Evolutionary conservation across 2,113 vertebrate species (phyloP).

Genomic region (Pseudolaguvia tuberculata): DNA sequence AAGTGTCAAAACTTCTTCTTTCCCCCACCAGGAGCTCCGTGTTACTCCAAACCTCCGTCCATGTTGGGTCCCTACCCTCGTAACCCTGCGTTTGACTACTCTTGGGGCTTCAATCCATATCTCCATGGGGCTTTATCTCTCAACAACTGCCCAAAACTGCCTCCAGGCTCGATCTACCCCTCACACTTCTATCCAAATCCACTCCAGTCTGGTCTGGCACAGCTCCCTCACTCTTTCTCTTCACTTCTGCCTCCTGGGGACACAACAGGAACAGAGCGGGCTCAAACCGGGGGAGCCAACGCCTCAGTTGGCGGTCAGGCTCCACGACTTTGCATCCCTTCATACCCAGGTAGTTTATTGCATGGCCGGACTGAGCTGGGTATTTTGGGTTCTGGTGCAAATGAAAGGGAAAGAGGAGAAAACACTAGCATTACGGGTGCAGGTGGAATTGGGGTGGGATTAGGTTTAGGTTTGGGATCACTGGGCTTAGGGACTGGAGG

Average conservation of each 20-base stretch:
- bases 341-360: constrained; percentile 61
- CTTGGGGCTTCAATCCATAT: constrained; percentile 88
- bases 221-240: constrained; percentile 77
- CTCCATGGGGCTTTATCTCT: constrained; percentile 82
- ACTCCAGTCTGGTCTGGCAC: constrained; percentile 74
- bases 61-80: constrained; percentile 81
- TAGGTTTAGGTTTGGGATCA: constrained; percentile 50
- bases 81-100: constrained; percentile 80
- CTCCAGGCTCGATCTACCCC: constrained; percentile 81
- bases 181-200: constrained; percentile 86
- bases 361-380: constrained; percentile 65
- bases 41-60: constrained; percentile 82
- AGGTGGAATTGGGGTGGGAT: constrained; percentile 58
- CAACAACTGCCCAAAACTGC: constrained; percentile 79
- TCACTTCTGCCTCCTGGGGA: constrained; percentile 68
- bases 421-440: constrained; percentile 53
- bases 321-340: constrained; percentile 61
- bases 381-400: constrained; percentile 40
- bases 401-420: constrained; percentile 61
- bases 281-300: constrained; percentile 64
- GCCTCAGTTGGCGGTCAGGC: constrained; percentile 61
- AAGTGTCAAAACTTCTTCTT: constrained; percentile 34
- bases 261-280: constrained; percentile 59
- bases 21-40: constrained; percentile 67
- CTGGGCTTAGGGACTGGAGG: constrained; percentile 57